phyloP scores from a whole-genome alignment of 2,888 invertebrate species.

The Apamea anceps region DNA sequence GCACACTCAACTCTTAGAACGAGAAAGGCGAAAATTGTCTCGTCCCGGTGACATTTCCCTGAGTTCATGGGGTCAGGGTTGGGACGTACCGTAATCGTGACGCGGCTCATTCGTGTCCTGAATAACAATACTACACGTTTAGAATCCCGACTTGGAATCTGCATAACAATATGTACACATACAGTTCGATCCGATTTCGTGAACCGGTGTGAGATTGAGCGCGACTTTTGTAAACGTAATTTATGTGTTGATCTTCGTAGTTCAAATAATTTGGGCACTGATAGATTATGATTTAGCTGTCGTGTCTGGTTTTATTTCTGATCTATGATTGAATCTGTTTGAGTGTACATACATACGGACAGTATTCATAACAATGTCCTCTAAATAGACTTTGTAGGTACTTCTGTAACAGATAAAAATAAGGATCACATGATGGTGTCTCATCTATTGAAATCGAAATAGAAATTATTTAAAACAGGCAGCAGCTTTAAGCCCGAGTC shows the following conservation, averaged over 20 bases:
- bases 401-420: constrained; percentile 25
- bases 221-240: constrained; percentile 58
- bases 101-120: constrained; percentile 80
- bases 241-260: constrained; percentile 45
- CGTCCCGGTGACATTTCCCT: constrained; percentile 82
- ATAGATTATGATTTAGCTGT: constrained; percentile 27
- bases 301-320: constrained; percentile 30
- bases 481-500: constrained; percentile 39
- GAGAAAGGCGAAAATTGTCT: constrained; percentile 67
- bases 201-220: constrained; percentile 58
- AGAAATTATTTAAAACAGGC: constrained; percentile 40
- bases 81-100: constrained; percentile 79
- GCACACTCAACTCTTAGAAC: constrained; percentile 49
- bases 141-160: constrained; percentile 78
- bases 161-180: constrained; percentile 76
- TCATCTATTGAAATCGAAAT: constrained; percentile 46
- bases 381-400: constrained; percentile 9
- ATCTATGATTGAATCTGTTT: constrained; percentile 36
- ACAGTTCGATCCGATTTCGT: constrained; percentile 65
- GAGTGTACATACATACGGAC: background rate
- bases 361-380: constrained; percentile 8
- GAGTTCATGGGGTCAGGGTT: constrained; percentile 89
- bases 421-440: constrained; percentile 33
- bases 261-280: constrained; percentile 49
- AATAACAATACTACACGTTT: constrained; percentile 83